Evolutionary conservation across 2,888 invertebrate species (phyloP).

Genomic region (Diplazon laetatorius): DNA sequence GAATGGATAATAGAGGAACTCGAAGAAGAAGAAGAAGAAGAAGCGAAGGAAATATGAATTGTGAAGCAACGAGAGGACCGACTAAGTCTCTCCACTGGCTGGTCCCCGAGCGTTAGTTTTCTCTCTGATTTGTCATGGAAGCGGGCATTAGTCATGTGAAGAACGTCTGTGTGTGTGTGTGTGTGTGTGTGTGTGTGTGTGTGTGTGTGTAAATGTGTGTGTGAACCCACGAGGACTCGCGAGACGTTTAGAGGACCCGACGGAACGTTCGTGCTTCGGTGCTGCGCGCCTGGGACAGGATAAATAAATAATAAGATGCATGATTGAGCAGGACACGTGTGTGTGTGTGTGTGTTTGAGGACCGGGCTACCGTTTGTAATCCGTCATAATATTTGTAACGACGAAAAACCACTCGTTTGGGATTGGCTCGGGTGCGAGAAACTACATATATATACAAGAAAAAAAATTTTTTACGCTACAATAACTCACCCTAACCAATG

Average conservation of each 20-base stretch:
- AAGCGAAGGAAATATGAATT: conserved; percentile 41
- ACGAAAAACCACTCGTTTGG: conserved; percentile 21
- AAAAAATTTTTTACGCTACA: no score
- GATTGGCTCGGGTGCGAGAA: conserved; percentile 20
- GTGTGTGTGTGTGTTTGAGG: conserved; percentile 13
- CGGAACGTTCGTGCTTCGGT: background rate
- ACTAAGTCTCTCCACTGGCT: background rate
- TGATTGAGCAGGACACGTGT: conserved; percentile 51
- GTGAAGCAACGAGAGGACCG: conserved; percentile 17
- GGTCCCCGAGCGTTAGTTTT: conserved; percentile 20
- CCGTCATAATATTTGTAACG: conserved; percentile 61
- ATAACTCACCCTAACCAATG: no score
- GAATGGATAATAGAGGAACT: background rate
- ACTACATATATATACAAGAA: no score
- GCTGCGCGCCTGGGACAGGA: conserved; percentile 37
- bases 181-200: no score
- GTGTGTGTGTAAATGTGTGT: no score
- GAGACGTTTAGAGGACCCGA: no score
- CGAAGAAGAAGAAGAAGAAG: conserved; percentile 2
- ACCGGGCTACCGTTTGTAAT: conserved; percentile 43
- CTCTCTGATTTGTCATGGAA: conserved; percentile 53
- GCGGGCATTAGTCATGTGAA: conserved; percentile 55
- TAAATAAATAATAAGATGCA: conserved; percentile 50
- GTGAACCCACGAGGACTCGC: no score
- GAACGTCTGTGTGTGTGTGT: no score